phyloP scores from a whole-genome alignment of 2,888 invertebrate species.

The Hyposoter dolosus region DNA sequence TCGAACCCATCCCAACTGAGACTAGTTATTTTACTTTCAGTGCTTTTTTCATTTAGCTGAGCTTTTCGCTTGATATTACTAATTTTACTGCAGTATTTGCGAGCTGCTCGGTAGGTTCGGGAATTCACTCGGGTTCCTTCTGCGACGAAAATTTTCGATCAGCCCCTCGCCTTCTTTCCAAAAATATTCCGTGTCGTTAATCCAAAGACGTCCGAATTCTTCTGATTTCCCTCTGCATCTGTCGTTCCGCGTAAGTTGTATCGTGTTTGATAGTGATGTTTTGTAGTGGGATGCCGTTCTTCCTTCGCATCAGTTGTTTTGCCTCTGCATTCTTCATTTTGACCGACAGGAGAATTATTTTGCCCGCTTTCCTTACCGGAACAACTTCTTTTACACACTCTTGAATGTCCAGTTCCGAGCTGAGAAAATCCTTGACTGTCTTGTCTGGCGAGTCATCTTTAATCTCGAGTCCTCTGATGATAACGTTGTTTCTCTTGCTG shows the following conservation, averaged over 20 bases:
- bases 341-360: not conserved
- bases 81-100: not conserved
- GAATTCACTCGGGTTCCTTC: not conserved
- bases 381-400: not conserved
- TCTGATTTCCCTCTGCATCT: not conserved
- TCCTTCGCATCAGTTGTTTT: not conserved
- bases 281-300: not conserved
- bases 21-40: not conserved
- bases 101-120: not conserved
- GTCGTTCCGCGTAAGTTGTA: not conserved
- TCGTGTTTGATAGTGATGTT: not conserved
- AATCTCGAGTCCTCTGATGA: not conserved
- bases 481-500: not conserved
- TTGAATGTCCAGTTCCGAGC: not conserved
- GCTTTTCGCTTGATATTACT: not conserved
- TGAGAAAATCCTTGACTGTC: not conserved
- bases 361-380: not conserved
- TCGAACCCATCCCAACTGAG: not conserved
- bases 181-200: not conserved
- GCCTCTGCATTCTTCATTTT: not conserved
- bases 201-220: conserved; percentile 1
- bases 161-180: not conserved
- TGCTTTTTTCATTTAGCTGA: not conserved
- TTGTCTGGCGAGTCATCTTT: not conserved
- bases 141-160: not conserved